Percentiles rank a stretch among this genome's conserved stretches.
Evolutionary conservation across 2,888 invertebrate genomes (phyloP).

Genomic region (Dolichomitus sp.): DNA sequence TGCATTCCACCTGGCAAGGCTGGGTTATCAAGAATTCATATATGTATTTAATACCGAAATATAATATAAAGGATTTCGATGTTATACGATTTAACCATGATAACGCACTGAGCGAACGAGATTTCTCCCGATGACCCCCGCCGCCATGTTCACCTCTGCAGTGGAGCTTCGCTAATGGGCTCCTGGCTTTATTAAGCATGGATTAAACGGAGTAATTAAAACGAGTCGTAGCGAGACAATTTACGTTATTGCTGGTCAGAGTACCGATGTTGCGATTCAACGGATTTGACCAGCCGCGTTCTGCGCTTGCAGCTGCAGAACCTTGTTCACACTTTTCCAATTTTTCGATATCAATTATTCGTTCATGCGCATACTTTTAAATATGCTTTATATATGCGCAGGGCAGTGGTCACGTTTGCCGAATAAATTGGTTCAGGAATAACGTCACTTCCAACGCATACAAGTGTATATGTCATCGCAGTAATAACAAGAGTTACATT

Average conservation of each 20-base stretch:
- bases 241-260: constrained; percentile 63
- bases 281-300: constrained; percentile 15
- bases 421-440: constrained; percentile 38
- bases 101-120: constrained; percentile 35
- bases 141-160: constrained; percentile 16
- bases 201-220: constrained; percentile 71
- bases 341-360: constrained; percentile 63
- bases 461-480: constrained; percentile 11
- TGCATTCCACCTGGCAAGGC: constrained; percentile 23
- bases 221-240: constrained; percentile 65
- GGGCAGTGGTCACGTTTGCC: constrained; percentile 17
- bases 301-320: not conserved
- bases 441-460: constrained; percentile 33
- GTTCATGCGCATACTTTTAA: constrained; percentile 9
- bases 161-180: constrained; percentile 63
- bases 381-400: not conserved
- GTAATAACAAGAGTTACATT: constrained; percentile 8
- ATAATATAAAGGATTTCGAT: constrained; percentile 54
- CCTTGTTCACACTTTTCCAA: constrained; percentile 35
- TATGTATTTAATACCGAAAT: constrained; percentile 49
- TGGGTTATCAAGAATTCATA: constrained; percentile 54
- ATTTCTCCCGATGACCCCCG: constrained; percentile 57
- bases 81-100: constrained; percentile 62
- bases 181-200: constrained; percentile 69
- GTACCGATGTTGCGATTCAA: constrained; percentile 45